These are phyloP conservation scores for Microplitis deprimator DNA, from an alignment of 2,888 invertebrate species.

Conservation along the genomic window DNA sequence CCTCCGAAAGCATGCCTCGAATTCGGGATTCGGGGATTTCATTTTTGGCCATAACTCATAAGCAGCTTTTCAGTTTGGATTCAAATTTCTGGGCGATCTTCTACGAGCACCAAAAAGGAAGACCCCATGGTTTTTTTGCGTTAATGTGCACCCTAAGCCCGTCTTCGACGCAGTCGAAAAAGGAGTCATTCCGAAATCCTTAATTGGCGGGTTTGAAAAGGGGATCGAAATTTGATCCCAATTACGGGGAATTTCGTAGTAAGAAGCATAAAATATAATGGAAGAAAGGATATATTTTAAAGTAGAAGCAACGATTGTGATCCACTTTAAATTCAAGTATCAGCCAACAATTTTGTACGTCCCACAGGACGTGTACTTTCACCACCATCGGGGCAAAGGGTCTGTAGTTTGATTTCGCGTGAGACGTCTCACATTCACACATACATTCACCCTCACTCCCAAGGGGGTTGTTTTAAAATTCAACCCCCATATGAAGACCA, in stretches of 20 bases:
- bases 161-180: too few relatives aligned
- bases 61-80: too few relatives aligned
- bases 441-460: constrained; percentile 52
- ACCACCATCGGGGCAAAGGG: constrained; percentile 62
- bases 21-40: background rate
- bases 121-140: too few relatives aligned
- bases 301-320: constrained; percentile 39
- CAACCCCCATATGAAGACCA: constrained; percentile 64
- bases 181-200: too few relatives aligned
- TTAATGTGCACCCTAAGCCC: too few relatives aligned
- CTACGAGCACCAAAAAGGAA: too few relatives aligned
- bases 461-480: constrained; percentile 70
- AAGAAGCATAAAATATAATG: too few relatives aligned
- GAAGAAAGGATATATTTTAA: background rate
- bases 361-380: constrained; percentile 66
- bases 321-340: constrained; percentile 46
- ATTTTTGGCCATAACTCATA: background rate
- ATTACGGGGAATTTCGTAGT: too few relatives aligned
- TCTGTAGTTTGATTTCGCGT: constrained; percentile 68
- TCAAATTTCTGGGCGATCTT: too few relatives aligned
- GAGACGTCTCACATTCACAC: constrained; percentile 45
- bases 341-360: constrained; percentile 40
- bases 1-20: background rate
- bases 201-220: too few relatives aligned
- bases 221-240: too few relatives aligned